Conservation (phyloP, 2,797 vertebrate genomes). For the Dermochelys coriacea region DNA sequence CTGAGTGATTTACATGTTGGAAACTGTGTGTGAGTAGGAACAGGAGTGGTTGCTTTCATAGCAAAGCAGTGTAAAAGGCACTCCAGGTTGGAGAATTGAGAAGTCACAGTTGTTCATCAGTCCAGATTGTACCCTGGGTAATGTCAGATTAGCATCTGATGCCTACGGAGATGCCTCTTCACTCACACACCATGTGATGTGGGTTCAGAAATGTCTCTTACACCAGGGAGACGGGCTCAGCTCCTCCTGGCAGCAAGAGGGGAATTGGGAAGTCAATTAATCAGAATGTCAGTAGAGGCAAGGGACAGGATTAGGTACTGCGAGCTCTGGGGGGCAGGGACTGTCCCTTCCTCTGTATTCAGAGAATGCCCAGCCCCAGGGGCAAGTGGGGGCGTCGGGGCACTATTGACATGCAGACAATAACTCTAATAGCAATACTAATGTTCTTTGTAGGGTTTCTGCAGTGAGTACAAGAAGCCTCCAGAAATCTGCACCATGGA, state of each 20-base stretch:
- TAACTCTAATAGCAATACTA: neutral
- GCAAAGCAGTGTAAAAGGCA: no score
- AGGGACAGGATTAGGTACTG: neutral
- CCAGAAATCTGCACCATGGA: accelerated
- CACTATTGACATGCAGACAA: neutral
- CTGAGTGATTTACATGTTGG: no score
- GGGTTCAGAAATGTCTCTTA: neutral
- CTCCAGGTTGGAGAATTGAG: no score
- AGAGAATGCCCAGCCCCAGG: neutral
- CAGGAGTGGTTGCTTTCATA: no score
- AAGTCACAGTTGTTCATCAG: no score
- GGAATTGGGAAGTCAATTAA: neutral
- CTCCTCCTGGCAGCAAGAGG: neutral
- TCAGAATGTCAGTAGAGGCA: neutral
- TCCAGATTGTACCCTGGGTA: no score
- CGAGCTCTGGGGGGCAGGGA: neutral
- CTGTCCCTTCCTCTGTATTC: neutral
- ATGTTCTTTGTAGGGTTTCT: neutral
- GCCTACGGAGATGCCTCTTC: no score
- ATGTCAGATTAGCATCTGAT: no score
- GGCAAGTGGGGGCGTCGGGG: accelerated
- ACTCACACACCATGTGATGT: neutral
- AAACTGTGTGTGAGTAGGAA: no score
- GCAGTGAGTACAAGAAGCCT: neutral
- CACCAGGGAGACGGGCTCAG: neutral